Evolutionary conservation across 2,113 vertebrate genomes (phyloP).

Genomic region (Sapajus apella): DNA sequence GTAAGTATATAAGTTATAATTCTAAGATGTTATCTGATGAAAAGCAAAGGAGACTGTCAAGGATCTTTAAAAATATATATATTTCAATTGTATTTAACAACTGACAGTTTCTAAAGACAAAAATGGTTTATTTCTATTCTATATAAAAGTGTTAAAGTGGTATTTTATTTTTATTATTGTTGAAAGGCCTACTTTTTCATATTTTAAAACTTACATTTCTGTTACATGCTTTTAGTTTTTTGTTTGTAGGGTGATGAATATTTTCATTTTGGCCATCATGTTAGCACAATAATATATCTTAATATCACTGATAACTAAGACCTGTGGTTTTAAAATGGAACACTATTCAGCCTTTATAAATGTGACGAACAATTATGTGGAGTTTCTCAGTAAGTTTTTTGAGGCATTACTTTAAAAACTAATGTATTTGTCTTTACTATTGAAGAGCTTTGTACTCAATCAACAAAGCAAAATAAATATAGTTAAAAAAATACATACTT

Average conservation of each 20-base stretch:
- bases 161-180: background rate
- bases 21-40: background rate
- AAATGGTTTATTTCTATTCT: background rate
- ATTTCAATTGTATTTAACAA: background rate
- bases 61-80: background rate
- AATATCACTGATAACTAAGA: background rate
- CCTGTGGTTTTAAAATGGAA: background rate
- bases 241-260: background rate
- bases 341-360: background rate
- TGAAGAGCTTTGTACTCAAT: background rate
- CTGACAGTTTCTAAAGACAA: conserved; percentile 10
- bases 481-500: background rate
- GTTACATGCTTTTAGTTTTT: background rate
- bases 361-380: background rate
- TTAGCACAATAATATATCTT: background rate
- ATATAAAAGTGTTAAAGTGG: background rate
- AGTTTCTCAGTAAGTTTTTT: background rate
- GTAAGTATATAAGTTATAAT: background rate
- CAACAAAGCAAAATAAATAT: background rate
- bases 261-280: background rate
- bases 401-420: background rate
- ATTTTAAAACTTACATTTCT: background rate
- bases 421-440: background rate
- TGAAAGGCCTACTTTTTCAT: background rate
- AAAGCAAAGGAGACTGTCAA: conserved; percentile 35